These are phyloP conservation scores for Pammene aurita DNA, from an alignment of 2,888 invertebrate species.

Conservation along the genomic window DNA sequence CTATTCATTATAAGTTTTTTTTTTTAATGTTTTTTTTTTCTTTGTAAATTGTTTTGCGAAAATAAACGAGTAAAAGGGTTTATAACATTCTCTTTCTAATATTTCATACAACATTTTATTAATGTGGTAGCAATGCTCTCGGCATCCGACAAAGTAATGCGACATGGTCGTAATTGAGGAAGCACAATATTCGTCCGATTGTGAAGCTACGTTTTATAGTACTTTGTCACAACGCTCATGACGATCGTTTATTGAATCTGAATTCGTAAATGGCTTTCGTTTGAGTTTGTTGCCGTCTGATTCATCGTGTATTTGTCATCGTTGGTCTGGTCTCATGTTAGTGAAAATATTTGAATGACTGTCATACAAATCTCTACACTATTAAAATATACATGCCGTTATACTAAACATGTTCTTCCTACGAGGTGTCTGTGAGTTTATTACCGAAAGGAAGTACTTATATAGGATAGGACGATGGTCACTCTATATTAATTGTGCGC, in stretches of 20 bases:
- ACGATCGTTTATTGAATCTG: conserved; percentile 38
- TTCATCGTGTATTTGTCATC: conserved; percentile 29
- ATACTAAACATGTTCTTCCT: too few relatives aligned
- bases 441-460: too few relatives aligned
- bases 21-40: too few relatives aligned
- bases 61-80: too few relatives aligned
- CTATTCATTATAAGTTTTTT: too few relatives aligned
- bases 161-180: conserved; percentile 33
- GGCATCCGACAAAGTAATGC: conserved; percentile 35
- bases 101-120: not conserved
- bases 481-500: too few relatives aligned
- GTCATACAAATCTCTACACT: not conserved
- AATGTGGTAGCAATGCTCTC: conserved; percentile 19
- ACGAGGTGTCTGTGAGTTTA: too few relatives aligned
- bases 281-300: conserved; percentile 23
- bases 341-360: conserved; percentile 13
- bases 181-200: conserved; percentile 23
- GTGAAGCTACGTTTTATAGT: conserved; percentile 9
- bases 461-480: too few relatives aligned
- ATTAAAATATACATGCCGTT: not conserved
- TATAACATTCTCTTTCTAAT: not conserved
- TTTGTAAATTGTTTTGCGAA: too few relatives aligned
- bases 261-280: conserved; percentile 33
- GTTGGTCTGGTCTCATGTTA: not conserved
- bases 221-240: conserved; percentile 21